A percentile compares a stretch with the other conserved stretches of the same genome.
Conservation (phyloP, 2,797 vertebrate genomes). For the Rhadinocentrus ornatus region DNA sequence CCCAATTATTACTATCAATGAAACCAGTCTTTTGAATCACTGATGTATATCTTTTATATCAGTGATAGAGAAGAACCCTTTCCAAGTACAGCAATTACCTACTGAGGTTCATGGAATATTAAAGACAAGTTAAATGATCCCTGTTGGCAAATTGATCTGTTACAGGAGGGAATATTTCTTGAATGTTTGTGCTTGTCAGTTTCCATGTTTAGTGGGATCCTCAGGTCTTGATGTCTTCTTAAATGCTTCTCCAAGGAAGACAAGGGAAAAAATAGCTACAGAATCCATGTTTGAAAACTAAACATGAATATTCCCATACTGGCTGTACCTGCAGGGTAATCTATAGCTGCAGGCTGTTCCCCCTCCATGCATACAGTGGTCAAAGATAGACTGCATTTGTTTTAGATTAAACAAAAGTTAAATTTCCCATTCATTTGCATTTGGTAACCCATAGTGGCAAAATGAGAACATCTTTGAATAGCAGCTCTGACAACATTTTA, state of each 20-base stretch:
- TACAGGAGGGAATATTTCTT: background rate
- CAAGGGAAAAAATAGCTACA: background rate
- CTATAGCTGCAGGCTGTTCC: background rate
- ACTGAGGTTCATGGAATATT: too few species aligned
- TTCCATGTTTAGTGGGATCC: too few species aligned
- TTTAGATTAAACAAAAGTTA: background rate
- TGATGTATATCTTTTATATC: conserved; percentile 12
- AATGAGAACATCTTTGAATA: background rate
- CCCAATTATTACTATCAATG: conserved; percentile 42
- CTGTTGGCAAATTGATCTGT: conserved; percentile 3
- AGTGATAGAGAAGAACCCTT: background rate
- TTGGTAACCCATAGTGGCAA: background rate
- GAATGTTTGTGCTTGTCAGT: too few species aligned
- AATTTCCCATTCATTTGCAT: background rate
- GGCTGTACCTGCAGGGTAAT: background rate
- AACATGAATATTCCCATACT: background rate
- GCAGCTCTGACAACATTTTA: too few species aligned
- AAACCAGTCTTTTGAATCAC: conserved; percentile 28
- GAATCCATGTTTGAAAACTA: background rate
- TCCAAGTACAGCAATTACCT: too few species aligned
- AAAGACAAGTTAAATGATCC: conserved; percentile 13
- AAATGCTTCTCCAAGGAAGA: background rate
- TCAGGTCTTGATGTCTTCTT: too few species aligned
- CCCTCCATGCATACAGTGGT: background rate
- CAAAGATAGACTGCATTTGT: background rate